phyloP scores from a whole-genome alignment of 1,140 invertebrate genomes.

The Ceratitis capitata region DNA sequence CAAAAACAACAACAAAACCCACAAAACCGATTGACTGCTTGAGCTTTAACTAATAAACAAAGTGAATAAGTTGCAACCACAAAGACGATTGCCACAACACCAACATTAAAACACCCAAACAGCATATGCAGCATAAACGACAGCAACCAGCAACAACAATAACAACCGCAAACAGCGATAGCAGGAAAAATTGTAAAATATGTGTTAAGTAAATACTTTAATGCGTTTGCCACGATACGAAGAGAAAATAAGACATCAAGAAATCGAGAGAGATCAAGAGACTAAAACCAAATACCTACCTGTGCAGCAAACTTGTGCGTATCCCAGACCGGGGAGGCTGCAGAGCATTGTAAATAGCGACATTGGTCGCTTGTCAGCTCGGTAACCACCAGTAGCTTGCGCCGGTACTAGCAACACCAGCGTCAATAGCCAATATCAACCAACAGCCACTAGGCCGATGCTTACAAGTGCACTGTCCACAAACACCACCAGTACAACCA shows the following conservation, averaged over 20 bases:
- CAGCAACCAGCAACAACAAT: background rate
- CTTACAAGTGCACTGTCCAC: background rate
- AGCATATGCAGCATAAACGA: background rate
- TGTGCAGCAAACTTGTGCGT: no score
- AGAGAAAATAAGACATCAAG: slow-evolving; percentile 11
- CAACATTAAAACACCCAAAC: background rate
- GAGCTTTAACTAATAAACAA: slow-evolving; percentile 34
- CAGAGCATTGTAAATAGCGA: background rate
- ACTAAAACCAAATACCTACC: background rate
- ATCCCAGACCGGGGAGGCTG: background rate
- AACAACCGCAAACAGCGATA: background rate
- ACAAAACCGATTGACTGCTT: slow-evolving; percentile 15
- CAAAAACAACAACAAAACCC: no score
- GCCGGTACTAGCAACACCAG: background rate
- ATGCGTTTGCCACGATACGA: background rate
- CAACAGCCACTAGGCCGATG: background rate
- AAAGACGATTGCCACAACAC: background rate
- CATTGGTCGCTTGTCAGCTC: background rate
- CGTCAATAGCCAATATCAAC: background rate
- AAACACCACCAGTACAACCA: background rate
- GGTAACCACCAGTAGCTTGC: background rate
- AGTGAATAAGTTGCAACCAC: slow-evolving; percentile 6
- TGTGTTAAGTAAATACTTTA: slow-evolving; percentile 28
- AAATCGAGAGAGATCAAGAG: no score
- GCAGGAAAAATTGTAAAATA: background rate